Percentiles rank a stretch among this genome's conserved stretches.
phyloP scores from a whole-genome alignment of 2,113 vertebrate species.

The Nesoenas mayeri region DNA sequence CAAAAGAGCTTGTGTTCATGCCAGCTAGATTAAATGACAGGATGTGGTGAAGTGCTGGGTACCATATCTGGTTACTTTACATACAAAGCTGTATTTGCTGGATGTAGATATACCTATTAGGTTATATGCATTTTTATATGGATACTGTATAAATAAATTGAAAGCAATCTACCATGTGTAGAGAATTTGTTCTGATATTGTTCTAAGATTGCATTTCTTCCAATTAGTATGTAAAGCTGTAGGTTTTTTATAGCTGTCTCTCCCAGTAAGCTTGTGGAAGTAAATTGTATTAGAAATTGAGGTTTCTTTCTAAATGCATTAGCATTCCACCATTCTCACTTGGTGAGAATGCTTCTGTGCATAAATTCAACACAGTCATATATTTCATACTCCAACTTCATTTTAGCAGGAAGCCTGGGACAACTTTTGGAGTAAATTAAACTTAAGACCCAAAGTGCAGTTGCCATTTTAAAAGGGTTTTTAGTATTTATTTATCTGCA shows the following conservation, averaged over 20 bases:
- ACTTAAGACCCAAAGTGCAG: not conserved
- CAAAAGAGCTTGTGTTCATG: conserved; percentile 61
- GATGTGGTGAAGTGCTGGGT: conserved; percentile 55
- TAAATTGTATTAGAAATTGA: conserved; percentile 51
- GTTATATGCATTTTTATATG: not conserved
- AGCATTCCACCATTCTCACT: not conserved
- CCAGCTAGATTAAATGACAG: conserved; percentile 69
- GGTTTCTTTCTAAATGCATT: conserved; percentile 30
- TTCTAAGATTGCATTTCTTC: conserved; percentile 50
- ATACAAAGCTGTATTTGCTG: conserved; percentile 16
- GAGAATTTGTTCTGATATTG: conserved; percentile 43
- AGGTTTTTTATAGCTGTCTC: conserved; percentile 43
- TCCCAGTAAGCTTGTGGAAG: conserved; percentile 3
- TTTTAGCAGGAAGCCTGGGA: not conserved
- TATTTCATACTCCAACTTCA: not conserved
- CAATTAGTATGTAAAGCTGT: conserved; percentile 33
- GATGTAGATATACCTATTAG: not conserved
- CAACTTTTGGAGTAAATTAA: not conserved
- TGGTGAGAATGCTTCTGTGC: not conserved
- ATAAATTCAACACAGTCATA: not conserved
- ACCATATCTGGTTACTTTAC: conserved; percentile 60
- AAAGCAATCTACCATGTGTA: conserved; percentile 22
- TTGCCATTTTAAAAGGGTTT: not conserved
- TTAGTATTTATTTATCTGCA: not conserved
- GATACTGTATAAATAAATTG: conserved; percentile 47